Base-by-base conservation (phyloP, 2,888 invertebrate genomes). In the Bellardia bayeri region DNA sequence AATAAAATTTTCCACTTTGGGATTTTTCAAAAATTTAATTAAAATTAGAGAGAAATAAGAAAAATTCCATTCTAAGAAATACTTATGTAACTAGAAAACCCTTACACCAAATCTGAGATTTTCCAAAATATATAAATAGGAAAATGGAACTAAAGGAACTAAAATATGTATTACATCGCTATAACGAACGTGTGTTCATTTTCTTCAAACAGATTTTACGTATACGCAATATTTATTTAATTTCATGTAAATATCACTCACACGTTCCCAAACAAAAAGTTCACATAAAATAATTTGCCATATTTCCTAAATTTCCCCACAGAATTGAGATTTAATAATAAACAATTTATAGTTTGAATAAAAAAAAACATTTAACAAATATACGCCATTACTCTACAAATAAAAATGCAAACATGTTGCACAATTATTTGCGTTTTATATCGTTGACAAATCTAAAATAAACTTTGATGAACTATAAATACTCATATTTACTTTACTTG, bases 381-480 rank as follows among this genome's bases (percentile, higher is more conserved):
- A 3, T 11, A 3, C 5, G 14, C n/a, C 51, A 51, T 51, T 51
- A 11, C 51, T n/a, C 51, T 51, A n/a, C 6, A 51, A 51, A 51
- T n/a, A n/a, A n/a, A 51, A 14, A 14, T 51, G 14, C 51, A 51
- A 51, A 51, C 51, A 51, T 51, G 51, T 51, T 51, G 51, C 51
- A 58, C 23, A 58, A 58, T 58, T 58, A 58, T 58, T 58, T 58
- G 58, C 58, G n/a, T 51, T 51, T 51, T 51, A n/a, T 14, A 49
- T 14, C 49, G 14, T 13, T 49, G 42, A 1, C 2, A 42, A 5
- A 56, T 16, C 58, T 37, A 16, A 58, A 58, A 58, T 33, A 58
- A 58, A 58, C 58, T 58, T 58, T 58, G 30, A 23, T 58, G 58
- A 58, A 58, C 23, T 33, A 58, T 30, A 30, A 13, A 30, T 30